Evolutionary conservation across 1,140 invertebrate species (phyloP).

Genomic region (Hormaphis cornu): DNA sequence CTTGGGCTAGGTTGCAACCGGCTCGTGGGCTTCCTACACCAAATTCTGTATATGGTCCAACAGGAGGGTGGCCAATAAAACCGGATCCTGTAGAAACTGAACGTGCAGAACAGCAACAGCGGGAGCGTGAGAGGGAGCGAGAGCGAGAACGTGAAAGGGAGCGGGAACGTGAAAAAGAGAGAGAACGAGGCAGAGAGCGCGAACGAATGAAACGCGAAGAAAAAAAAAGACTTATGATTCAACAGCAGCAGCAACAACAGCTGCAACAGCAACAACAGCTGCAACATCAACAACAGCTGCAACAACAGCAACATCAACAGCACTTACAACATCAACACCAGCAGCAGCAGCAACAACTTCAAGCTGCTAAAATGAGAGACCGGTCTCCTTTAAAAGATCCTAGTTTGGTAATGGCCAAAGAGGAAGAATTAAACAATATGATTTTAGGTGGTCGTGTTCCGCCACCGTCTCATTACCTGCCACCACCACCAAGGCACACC

Average conservation of each 20-base stretch:
- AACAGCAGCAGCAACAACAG: constrained; percentile 44
- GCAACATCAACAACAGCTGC: constrained; percentile 38
- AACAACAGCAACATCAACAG: constrained; percentile 41
- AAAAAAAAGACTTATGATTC: constrained; percentile 44
- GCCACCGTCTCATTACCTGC: constrained; percentile 20
- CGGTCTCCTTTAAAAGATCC: constrained; percentile 34
- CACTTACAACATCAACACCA: constrained; percentile 37
- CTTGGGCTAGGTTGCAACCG: constrained; percentile 50
- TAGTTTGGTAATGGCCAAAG: constrained; percentile 32
- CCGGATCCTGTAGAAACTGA: constrained; percentile 34
- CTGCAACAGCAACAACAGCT: constrained; percentile 44
- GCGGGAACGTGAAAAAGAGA: constrained; percentile 38
- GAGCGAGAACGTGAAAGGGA: constrained; percentile 28
- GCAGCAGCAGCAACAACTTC: constrained; percentile 38
- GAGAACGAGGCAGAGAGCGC: constrained; percentile 43
- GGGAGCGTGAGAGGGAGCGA: constrained; percentile 30
- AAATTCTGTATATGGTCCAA: constrained; percentile 1
- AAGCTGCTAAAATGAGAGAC: constrained; percentile 35
- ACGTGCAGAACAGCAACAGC: constrained; percentile 30
- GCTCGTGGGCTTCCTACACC: not conserved
- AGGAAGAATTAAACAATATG: constrained; percentile 35
- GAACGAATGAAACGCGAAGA: constrained; percentile 46
- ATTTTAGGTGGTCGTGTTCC: constrained; percentile 32
- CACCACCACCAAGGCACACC: constrained; percentile 35
- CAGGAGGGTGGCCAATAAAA: constrained; percentile 29